Percentiles rank a stretch among this genome's conserved stretches.
Evolutionary conservation across 2,797 vertebrate species (phyloP).

Genomic region (Chromis chromis): DNA sequence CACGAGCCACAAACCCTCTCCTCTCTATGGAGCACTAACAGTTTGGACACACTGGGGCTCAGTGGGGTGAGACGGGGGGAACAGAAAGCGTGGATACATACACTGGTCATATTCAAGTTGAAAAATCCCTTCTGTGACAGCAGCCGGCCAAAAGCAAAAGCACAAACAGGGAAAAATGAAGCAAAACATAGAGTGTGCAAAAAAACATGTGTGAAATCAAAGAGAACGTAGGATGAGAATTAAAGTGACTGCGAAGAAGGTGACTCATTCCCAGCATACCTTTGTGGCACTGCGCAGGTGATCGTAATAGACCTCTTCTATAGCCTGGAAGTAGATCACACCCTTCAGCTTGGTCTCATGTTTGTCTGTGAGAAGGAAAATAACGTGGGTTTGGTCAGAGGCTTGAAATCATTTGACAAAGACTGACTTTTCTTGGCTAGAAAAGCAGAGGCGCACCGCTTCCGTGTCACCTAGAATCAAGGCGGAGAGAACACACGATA

Average conservation of each 20-base stretch:
- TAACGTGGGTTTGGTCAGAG: slow-evolving; percentile 18
- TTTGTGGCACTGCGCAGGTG: slow-evolving; percentile 96
- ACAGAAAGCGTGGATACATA: slow-evolving; percentile 74
- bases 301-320: slow-evolving; percentile 97
- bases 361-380: slow-evolving; percentile 85
- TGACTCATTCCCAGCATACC: slow-evolving; percentile 78
- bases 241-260: background rate
- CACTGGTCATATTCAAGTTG: slow-evolving; percentile 82
- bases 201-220: slow-evolving; percentile 35
- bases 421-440: background rate
- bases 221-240: slow-evolving; percentile 14
- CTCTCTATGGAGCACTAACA: background rate
- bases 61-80: slow-evolving; percentile 2
- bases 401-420: background rate
- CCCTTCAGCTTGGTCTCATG: slow-evolving; percentile 97
- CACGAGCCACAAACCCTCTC: background rate
- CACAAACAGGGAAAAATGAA: slow-evolving; percentile 40
- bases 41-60: slow-evolving; percentile 18
- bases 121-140: slow-evolving; percentile 83
- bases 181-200: slow-evolving; percentile 43
- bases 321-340: slow-evolving; percentile 98
- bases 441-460: slow-evolving; percentile 7
- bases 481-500: background rate
- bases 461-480: slow-evolving; percentile 24
- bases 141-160: slow-evolving; percentile 58